Base-by-base conservation (phyloP, 2,888 invertebrate species). In the Pycnomerus fuliginosus region DNA sequence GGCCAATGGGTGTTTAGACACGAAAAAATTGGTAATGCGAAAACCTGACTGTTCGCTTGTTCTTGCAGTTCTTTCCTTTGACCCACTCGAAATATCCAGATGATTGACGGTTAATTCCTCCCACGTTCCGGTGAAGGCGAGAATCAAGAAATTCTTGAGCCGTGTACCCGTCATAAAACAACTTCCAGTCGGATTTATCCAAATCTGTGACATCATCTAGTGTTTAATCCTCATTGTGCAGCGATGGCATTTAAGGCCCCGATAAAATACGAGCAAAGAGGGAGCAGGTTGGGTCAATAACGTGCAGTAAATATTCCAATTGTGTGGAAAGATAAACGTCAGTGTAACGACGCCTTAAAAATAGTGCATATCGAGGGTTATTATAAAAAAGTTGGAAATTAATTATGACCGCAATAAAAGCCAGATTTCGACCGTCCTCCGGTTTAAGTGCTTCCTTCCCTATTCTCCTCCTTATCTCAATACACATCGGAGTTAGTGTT, bases 401-500 rank as follows among this genome's bases (percentile, higher is more conserved):
- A 44, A 44, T 44, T 37, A 37, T 35, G 28, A 27, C 28, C 12
- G 44, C 38, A 44, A 38, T 44, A 44, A 44, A 44, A 44, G 32
- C 44, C 44, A 44, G 44, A 44, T 44, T 44, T 44, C 25, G 44
- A 33, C 30, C 25, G 20, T 24, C 33, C 33, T 23, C 13, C 27
- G 27, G 16, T 32, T 44, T 44, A 33, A 44, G 38, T 44, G 44
- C 38, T 44, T 44, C 44, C 44, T 38, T 44, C 44, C 44, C 43
- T 32, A 43, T 43, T 41, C 43, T 31, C 43, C 20, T 41, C 46
- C 52, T 54, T 60, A 60, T 60, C 58, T 60, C 52, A 48, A 55
- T 53, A 56, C 52, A 46, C 50, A 58, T 58, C 55, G 46, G 53
- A 49, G 54, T 54, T 48, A 58, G 54, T 50, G 53, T 51, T 50